Evolutionary conservation across 30 jellyfish, hydroid and myxozoan species (phyloP).

Genomic region (Aurelia aurita complex sp. Pacific): DNA sequence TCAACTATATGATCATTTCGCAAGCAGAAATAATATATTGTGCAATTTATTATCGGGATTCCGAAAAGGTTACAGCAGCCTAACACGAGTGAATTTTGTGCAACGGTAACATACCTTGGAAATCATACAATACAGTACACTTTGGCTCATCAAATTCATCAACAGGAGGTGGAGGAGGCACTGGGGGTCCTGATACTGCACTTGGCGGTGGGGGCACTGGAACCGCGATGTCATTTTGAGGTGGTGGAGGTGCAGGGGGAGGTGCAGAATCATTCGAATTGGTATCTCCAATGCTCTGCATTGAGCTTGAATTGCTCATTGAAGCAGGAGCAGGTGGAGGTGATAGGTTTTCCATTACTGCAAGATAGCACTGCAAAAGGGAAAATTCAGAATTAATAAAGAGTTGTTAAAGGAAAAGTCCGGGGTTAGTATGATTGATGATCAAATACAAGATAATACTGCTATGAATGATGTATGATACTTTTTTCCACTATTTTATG

Average conservation of each 20-base stretch:
- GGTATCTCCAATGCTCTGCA: slow-evolving; percentile 57
- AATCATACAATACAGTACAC: slow-evolving; percentile 89
- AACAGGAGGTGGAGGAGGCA: slow-evolving; percentile 75
- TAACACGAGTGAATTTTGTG: neutral
- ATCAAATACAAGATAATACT: too few species aligned
- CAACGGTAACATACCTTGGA: slow-evolving; percentile 72
- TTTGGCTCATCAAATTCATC: slow-evolving; percentile 88
- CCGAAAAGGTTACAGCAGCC: too few species aligned
- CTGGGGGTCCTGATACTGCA: slow-evolving; percentile 48
- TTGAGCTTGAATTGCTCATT: slow-evolving; percentile 43
- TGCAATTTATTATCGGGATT: too few species aligned
- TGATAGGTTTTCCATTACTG: slow-evolving; percentile 75
- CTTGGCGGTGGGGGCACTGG: slow-evolving; percentile 40
- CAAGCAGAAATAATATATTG: too few species aligned
- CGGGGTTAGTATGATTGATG: too few species aligned
- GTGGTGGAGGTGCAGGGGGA: slow-evolving; percentile 71
- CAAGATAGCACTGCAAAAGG: slow-evolving; percentile 76
- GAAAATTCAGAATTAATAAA: neutral
- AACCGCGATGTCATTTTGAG: slow-evolving; percentile 12
- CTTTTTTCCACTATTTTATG: too few species aligned
- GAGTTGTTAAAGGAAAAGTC: too few species aligned
- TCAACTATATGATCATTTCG: too few species aligned
- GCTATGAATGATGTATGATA: too few species aligned
- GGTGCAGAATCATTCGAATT: slow-evolving; percentile 40
- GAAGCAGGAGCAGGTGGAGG: slow-evolving; percentile 52